Base-by-base conservation (phyloP, 2,113 vertebrate genomes). In the Saccopteryx bilineata region DNA sequence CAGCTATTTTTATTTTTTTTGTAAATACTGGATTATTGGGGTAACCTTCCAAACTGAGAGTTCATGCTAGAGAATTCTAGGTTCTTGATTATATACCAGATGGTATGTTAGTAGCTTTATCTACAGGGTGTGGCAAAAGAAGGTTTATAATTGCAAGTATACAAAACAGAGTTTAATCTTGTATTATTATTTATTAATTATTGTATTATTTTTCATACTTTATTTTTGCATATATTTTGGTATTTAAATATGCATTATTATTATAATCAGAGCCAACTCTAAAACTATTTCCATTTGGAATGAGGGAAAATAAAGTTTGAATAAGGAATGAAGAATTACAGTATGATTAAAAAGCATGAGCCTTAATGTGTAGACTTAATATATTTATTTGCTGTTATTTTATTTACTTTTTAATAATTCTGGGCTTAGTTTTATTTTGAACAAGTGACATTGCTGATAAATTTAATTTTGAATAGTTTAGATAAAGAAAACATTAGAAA, bases 241-340 rank as follows among this genome's bases (percentile, higher is more conserved):
- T 84, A 87, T 66, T 92, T 87, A 76, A 87, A 60, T 79, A 60
- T 63, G 3, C 23, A 28, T 83, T 65, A 65, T 9, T 76, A 26
- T 65, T 93, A 46, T 75, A 60, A 87, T 87, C 52, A 87, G 21
- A 89, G 72, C 3, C 31, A 93, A 48, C 23, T 93, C 78, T 84
- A 80, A 96, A 82, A 11, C 18, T 65, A 17, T 81, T 96, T 94
- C 14, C 28, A 80, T 96, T 91, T 93, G n/a, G n/a, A 4, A 76
- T 87, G 9, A 48, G n/a, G 46, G 23, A 83, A 78, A 84, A 68
- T 1, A 14, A 46, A 5, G 5, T 50, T 80, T 72, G 8, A 72
- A 4, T 74, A 71, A 95, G 46, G 8, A 89, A 72, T 60, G 33
- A 79, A 28, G 21, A 81, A 79, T 82, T 81, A 2, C 10, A 63